These are phyloP conservation scores for Etheostoma spectabile DNA, from an alignment of 2,113 vertebrate species.

Conservation along the genomic window DNA sequence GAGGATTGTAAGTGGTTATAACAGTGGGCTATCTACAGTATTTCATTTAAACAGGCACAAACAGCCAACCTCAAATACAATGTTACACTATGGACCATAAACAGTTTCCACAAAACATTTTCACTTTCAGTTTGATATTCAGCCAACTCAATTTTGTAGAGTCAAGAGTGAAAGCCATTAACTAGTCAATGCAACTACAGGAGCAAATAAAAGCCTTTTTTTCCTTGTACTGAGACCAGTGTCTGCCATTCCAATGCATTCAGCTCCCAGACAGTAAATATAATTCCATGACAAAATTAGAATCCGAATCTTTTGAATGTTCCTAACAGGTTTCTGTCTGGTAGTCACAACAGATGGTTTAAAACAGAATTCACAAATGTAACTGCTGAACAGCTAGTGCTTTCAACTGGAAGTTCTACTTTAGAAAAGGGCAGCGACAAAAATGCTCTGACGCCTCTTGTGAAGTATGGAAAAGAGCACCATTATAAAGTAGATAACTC, in stretches of 20 bases:
- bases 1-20: slow-evolving; percentile 7
- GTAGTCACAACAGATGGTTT: neutral
- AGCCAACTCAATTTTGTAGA: slow-evolving; percentile 49
- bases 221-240: neutral
- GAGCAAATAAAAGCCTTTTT: slow-evolving; percentile 23
- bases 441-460: neutral
- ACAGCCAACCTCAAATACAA: slow-evolving; percentile 27
- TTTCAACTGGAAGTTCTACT: slow-evolving; percentile 8
- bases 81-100: slow-evolving; percentile 10
- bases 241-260: neutral
- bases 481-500: neutral
- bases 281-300: slow-evolving; percentile 7
- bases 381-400: neutral
- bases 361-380: slow-evolving; percentile 15
- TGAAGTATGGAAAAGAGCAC: neutral
- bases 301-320: neutral
- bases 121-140: slow-evolving; percentile 44
- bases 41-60: slow-evolving; percentile 34
- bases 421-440: slow-evolving; percentile 10
- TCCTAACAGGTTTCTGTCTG: slow-evolving; percentile 11
- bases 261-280: slow-evolving; percentile 5
- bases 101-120: slow-evolving; percentile 24
- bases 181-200: slow-evolving; percentile 29
- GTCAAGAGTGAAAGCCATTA: slow-evolving; percentile 36
- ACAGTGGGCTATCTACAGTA: neutral